Evolutionary conservation across 2,888 invertebrate species (phyloP), one percentile per base, ranked within the genome.

Genomic region (Dynastes tityus): DNA sequence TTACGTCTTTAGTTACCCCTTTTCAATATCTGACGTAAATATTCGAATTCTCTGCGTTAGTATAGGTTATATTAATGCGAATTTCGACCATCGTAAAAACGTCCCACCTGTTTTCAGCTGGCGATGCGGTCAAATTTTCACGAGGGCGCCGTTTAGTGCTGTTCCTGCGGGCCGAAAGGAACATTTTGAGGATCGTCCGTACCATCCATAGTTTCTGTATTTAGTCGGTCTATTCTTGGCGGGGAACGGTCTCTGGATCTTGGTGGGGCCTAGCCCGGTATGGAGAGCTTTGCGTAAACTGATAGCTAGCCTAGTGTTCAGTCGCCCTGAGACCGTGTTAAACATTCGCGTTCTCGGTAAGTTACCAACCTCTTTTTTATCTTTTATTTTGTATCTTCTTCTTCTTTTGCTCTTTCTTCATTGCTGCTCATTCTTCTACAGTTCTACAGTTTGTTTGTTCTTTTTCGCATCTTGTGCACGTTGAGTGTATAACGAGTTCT

Each of bases 261-360:
- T 83, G 82, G 83, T 81, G 83, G 83, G 83, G 83, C 80, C 80
- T 77, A 81, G 79, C 81, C 83, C 80, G 81, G 83, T 82, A 83
- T 82, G 83, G 83, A 81, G 82, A 78, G 82, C 81, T 83, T 75
- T 65, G 80, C 83, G 84, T 84, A 84, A 85, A 80, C 81, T 84
- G 84, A 85, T 85, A 84, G 84, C 83, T 80, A 78, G 80, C 78
- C 83, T 82, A 82, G 82, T 81, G 81, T 81, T 85, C 85, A 85
- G 85, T 85, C 85, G 85, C 84, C 84, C 83, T 82, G 84, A 84
- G 83, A 85, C 85, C 85, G 85, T 85, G 84, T 83, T 83, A 83
- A 82, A 82, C 81, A 82, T 81, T 82, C 84, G 84, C 83, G 84
- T 82, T 85, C 84, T 82, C 82, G 82, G 85, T 85, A 81, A 84